Base-by-base conservation (phyloP, 2,797 vertebrate species). In the Iguana delicatissima region DNA sequence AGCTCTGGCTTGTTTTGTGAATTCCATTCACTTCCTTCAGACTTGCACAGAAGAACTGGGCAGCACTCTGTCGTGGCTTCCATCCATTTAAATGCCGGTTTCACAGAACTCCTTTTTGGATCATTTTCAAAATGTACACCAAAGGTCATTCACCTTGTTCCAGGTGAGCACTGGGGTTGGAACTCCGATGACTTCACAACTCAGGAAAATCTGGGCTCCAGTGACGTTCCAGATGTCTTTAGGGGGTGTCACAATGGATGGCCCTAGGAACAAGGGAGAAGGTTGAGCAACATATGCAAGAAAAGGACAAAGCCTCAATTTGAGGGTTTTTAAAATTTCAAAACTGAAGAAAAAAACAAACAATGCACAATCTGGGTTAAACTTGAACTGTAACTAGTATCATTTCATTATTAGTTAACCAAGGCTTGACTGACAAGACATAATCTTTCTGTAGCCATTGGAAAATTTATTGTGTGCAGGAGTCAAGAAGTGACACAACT, bases 81-180 rank as follows among this genome's bases (percentile, higher is more conserved):
- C 18, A 77, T 84, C 55, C n/a, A 77, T 77, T 91, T 83, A 20
- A 67, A 32, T 12, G 67, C 22, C 9, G 8, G 1, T 29, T 29
- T 32, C 35, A 62, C 38, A 84, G 57, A 84, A 57, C 22, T 52
- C 32, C 20, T 46, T 59, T 26, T 13, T 64, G 59, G 85, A 55
- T 55, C 16, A 24, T 52, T 59, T 67, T 42, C 42, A 46, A 69
- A 50, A 26, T 55, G 4, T 64, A 38, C 22, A 35, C 22, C 10
- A 67, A 67, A 35, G 1, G 13, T 26, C 81, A 96, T 95, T 67
- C 89, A 99, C 99, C 98, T 98, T 99, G 96, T 98, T 99, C 99
- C 99, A 99, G 96, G 96, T 98, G 91, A 99, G 98, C 85, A 98
- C 97, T 6, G 99, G 99, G 24, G 99, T 99, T 22, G 99, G 99